Conservation (phyloP, 2,888 invertebrate genomes). For the Orthosia cruda region DNA sequence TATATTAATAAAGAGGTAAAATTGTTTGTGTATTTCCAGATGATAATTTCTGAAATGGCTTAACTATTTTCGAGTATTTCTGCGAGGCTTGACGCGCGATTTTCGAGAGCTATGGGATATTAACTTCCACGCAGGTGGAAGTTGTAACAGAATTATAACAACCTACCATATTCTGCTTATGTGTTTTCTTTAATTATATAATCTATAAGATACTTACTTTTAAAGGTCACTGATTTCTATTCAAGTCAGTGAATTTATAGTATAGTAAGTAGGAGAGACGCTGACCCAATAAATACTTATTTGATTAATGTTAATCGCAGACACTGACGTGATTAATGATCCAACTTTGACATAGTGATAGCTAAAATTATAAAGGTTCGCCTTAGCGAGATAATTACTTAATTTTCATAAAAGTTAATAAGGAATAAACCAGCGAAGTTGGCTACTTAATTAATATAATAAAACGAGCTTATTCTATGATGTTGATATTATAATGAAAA, state of each 20-base stretch:
- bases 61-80: background rate
- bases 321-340: slow-evolving; percentile 58
- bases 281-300: slow-evolving; percentile 40
- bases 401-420: slow-evolving; percentile 60
- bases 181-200: background rate
- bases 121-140: background rate
- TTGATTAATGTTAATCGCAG: slow-evolving; percentile 55
- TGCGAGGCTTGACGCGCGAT: too few relatives aligned
- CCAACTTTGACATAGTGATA: slow-evolving; percentile 62
- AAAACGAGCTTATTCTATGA: slow-evolving; percentile 1
- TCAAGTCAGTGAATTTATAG: background rate
- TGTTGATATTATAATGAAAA: slow-evolving; percentile 1
- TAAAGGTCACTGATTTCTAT: slow-evolving; percentile 1
- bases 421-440: slow-evolving; percentile 48
- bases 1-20: background rate
- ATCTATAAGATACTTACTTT: too few relatives aligned
- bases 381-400: slow-evolving; percentile 45
- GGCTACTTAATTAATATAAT: slow-evolving; percentile 35
- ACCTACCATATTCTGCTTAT: background rate
- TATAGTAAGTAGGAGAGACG: background rate
- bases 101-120: background rate
- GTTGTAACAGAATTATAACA: background rate
- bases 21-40: background rate
- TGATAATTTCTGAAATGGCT: too few relatives aligned
- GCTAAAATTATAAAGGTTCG: slow-evolving; percentile 49